A percentile compares a stretch with the other conserved stretches of the same genome.
These are phyloP conservation scores for Oncorhynchus kisutch DNA, from an alignment of 2,113 vertebrate species.

Conservation along the genomic window DNA sequence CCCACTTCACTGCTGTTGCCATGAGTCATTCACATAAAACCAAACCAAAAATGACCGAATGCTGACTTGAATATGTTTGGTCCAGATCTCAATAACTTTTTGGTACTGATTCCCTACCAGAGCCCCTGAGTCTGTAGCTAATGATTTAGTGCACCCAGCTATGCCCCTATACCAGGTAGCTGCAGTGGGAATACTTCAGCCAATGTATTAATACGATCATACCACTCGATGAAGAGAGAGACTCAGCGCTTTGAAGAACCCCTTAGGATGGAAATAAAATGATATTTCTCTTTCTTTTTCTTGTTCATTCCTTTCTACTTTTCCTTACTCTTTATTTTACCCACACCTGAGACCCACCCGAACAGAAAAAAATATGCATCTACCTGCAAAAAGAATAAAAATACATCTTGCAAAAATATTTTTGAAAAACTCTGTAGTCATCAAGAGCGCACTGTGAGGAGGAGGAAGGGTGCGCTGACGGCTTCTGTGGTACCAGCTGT, in stretches of 20 bases:
- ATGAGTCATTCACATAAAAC: conserved; percentile 24
- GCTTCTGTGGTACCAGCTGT: conserved; percentile 54
- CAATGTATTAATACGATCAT: conserved; percentile 49
- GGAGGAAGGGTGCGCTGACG: conserved; percentile 31
- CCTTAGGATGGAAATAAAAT: conserved; percentile 62
- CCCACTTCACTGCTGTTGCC: too few species aligned
- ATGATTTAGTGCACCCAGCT: neutral
- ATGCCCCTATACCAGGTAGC: neutral
- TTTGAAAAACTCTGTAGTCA: conserved; percentile 62
- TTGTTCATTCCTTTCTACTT: conserved; percentile 7
- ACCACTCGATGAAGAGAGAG: conserved; percentile 38
- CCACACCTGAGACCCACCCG: conserved; percentile 69
- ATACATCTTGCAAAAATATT: conserved; percentile 63
- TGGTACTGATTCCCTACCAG: neutral
- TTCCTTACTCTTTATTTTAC: conserved; percentile 61
- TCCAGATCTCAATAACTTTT: neutral
- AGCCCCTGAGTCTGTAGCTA: neutral
- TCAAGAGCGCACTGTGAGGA: conserved; percentile 63
- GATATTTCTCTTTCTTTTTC: conserved; percentile 12
- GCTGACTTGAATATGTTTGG: neutral
- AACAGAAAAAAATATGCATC: conserved; percentile 57
- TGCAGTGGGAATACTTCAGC: conserved; percentile 34
- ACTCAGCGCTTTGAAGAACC: conserved; percentile 68
- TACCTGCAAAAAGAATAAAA: conserved; percentile 73
- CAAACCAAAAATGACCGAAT: conserved; percentile 16